Conservation (phyloP, 2,797 vertebrate genomes). For the Gallinago stenura region DNA sequence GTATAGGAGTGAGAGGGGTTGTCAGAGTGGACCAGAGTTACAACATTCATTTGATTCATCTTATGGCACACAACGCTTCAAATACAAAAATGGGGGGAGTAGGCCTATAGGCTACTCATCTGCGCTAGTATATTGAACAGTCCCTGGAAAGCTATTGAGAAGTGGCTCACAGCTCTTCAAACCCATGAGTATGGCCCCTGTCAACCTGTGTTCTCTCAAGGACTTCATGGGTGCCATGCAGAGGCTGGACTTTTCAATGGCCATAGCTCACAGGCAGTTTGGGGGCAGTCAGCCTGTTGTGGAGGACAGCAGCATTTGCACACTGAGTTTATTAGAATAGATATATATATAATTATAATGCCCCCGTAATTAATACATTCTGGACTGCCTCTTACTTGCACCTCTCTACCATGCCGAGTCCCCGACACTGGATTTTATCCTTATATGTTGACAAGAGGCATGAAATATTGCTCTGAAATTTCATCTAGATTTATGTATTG, state of each 20-base stretch:
- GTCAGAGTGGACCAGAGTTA: not conserved
- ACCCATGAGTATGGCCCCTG: not conserved
- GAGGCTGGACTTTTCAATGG: not conserved
- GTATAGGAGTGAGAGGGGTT: not conserved
- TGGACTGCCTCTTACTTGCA: not conserved
- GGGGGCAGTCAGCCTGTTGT: not conserved
- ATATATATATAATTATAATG: not conserved
- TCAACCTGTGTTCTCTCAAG: not conserved
- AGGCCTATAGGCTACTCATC: not conserved
- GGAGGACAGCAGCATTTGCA: not conserved
- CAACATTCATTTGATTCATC: not conserved
- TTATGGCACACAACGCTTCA: fast-evolving
- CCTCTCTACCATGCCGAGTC: not conserved
- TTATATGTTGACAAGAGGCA: not conserved
- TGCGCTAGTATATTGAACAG: not conserved
- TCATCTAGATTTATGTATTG: not conserved
- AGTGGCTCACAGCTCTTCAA: not conserved
- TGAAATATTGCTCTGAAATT: constrained; percentile 21
- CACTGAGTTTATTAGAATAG: not conserved
- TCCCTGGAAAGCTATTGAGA: not conserved
- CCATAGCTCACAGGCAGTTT: not conserved
- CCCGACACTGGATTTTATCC: constrained; percentile 10
- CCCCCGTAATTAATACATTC: not conserved
- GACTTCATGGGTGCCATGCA: not conserved
- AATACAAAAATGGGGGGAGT: not conserved